A percentile compares a stretch with the other conserved stretches of the same genome.
Conservation (phyloP, 2,113 vertebrate species). For the Tylochromis polylepis region DNA sequence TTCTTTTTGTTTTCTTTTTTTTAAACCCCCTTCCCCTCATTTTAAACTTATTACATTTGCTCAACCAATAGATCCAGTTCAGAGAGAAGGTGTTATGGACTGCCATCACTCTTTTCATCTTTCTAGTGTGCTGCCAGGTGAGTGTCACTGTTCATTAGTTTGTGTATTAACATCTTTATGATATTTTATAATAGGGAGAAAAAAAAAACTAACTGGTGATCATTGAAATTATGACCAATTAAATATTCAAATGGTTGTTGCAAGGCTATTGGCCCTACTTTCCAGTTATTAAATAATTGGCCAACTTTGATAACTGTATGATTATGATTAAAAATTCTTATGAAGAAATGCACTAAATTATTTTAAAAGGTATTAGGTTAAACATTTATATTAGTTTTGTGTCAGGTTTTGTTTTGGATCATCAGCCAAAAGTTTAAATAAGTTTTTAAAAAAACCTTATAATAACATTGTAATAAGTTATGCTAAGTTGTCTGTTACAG, state of each 20-base stretch:
- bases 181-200: not conserved
- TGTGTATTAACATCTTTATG: not conserved
- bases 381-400: not conserved
- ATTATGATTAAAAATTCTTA: not conserved
- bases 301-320: no score
- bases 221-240: no score
- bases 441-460: not conserved
- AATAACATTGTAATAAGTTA: no score
- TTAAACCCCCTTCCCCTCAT: not conserved
- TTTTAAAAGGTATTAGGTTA: not conserved
- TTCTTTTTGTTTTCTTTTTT: not conserved
- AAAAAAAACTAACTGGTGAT: not conserved
- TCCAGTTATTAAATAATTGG: no score
- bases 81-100: constrained; percentile 99
- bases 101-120: constrained; percentile 98
- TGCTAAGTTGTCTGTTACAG: not conserved
- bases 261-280: no score
- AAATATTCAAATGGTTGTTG: no score
- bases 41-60: not conserved
- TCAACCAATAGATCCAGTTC: constrained; percentile 87
- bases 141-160: not conserved
- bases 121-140: constrained; percentile 98
- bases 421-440: not conserved
- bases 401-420: not conserved
- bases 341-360: not conserved